Base-by-base conservation (phyloP, 2,113 vertebrate species). In the Agapornis roseicollis region DNA sequence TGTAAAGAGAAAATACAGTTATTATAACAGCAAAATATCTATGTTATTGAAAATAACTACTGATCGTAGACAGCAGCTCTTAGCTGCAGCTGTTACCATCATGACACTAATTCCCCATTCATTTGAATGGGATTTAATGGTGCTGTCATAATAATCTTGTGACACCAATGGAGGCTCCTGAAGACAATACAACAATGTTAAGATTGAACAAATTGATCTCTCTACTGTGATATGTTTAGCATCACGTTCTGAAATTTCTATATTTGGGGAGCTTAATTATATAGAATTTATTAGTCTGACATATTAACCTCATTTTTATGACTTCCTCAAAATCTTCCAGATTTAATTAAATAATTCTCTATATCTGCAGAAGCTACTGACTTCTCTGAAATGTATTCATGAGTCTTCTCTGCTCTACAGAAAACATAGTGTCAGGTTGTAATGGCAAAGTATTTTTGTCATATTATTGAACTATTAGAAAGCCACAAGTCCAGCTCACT, bases 201-300 rank as follows among this genome's bases (percentile, higher is more conserved):
- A 97, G 93, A 97, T 97, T 96, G 97, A 97, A 97, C 95, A 96
- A 97, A 97, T 94, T 92, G 83, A 94, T 97, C 94, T 95, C 95
- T 97, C 83, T 93, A 95, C 85, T 70, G 86, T 46, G 71, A 84
- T 95, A 72, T 91, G 93, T 89, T 97, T 94, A 96, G 93, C 91
- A 64, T 82, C 74, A 6, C 89, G 97, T 97, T 96, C 91, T 91
- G 94, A 94, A 96, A 87, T 93, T 96, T 94, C 92, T 91, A 86
- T 94, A 96, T 97, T 96, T 87, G 89, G 95, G 92, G 87, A 96
- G 94, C 61, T 87, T 97, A 97, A 96, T 95, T 94, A 96, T 87
- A 95, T 93, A 95, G 90, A 96, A 96, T 97, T 92, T 97, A 95
- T 96, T 97, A 95, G 93, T 87, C 92, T 96, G 96, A 96, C 86